phyloP scores from a whole-genome alignment of 2,797 vertebrate species.

The Siniperca scherzeri region DNA sequence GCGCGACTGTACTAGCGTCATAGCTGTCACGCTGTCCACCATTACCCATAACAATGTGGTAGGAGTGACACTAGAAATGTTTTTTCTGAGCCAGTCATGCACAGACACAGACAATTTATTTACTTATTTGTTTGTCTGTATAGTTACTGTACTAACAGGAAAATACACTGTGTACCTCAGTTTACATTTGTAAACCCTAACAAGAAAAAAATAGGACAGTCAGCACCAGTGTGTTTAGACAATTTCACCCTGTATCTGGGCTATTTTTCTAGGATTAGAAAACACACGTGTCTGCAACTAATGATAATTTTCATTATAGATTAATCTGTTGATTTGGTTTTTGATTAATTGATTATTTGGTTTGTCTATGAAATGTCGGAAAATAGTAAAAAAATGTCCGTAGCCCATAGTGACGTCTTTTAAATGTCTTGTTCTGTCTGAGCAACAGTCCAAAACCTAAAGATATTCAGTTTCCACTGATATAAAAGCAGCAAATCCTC shows the following conservation, averaged over 20 bases:
- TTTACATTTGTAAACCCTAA: conserved; percentile 39
- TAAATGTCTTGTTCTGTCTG: background rate
- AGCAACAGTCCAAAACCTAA: background rate
- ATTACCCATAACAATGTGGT: conserved; percentile 8
- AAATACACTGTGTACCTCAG: conserved; percentile 26
- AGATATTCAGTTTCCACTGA: background rate
- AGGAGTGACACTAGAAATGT: conserved; percentile 20
- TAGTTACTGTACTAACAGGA: conserved; percentile 47
- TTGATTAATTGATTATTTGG: background rate
- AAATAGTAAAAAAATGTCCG: background rate
- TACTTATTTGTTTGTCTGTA: conserved; percentile 40
- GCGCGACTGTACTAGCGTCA: conserved; percentile 35
- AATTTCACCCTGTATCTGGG: background rate
- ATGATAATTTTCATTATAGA: background rate
- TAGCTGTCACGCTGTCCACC: conserved; percentile 22
- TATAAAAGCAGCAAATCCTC: background rate
- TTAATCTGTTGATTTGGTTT: conserved; percentile 6
- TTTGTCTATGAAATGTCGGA: background rate
- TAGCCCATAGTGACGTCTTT: background rate
- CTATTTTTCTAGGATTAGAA: background rate
- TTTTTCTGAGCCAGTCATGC: conserved; percentile 22
- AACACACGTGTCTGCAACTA: background rate
- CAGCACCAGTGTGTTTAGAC: background rate
- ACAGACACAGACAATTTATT: conserved; percentile 29
- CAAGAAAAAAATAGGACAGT: conserved; percentile 20